Evolutionary conservation across 2,113 vertebrate genomes (phyloP).

Genomic region (Ageneiosus marmoratus): DNA sequence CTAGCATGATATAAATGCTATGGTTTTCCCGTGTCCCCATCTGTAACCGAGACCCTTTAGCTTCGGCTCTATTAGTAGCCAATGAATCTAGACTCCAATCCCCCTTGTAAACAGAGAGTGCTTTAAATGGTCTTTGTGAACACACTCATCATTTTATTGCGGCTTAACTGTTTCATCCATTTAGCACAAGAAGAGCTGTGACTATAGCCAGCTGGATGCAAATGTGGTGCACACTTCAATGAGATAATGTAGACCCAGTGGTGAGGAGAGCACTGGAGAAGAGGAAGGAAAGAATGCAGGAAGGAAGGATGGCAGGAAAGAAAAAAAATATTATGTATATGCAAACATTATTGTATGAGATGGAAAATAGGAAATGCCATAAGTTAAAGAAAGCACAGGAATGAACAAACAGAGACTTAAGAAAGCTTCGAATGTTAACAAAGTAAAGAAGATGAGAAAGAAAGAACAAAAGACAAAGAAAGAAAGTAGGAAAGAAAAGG

Average conservation of each 20-base stretch:
- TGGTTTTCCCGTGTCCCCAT: background rate
- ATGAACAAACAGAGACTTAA: background rate
- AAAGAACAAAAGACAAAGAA: background rate
- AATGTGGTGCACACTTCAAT: conserved; percentile 14
- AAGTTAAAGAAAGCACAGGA: background rate
- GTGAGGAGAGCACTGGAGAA: background rate
- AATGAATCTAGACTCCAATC: conserved; percentile 24
- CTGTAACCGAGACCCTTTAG: background rate
- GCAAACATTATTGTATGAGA: background rate
- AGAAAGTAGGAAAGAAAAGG: background rate
- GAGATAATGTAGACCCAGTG: background rate
- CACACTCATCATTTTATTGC: conserved; percentile 38
- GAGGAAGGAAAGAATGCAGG: background rate
- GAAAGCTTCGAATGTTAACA: background rate
- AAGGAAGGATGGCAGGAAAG: too few species aligned
- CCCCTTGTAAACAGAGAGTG: conserved; percentile 21
- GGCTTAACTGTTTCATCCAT: conserved; percentile 13
- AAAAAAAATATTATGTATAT: background rate
- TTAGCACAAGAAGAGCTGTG: conserved; percentile 23
- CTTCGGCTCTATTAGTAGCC: conserved; percentile 12
- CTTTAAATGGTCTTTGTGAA: conserved; percentile 29
- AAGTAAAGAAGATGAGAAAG: background rate
- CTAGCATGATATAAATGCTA: background rate
- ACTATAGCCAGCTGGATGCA: conserved; percentile 24
- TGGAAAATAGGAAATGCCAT: background rate